Evolutionary conservation across 2,888 invertebrate species (phyloP).

Genomic region (Limenitis camilla): DNA sequence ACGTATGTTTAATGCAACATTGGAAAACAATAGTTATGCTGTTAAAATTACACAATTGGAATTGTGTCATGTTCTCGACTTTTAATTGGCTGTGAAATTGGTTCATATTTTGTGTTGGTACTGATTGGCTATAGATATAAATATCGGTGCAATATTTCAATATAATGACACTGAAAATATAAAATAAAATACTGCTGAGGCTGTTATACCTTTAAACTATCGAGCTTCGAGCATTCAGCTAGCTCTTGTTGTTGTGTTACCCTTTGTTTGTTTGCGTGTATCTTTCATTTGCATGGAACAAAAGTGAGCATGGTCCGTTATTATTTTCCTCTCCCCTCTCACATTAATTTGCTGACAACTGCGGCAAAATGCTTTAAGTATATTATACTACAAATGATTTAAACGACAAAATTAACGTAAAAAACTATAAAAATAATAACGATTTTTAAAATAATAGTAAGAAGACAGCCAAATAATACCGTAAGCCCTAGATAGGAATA

Average conservation of each 20-base stretch:
- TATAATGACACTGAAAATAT: constrained; percentile 36
- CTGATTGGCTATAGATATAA: background rate
- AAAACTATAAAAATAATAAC: background rate
- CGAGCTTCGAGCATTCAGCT: constrained; percentile 60
- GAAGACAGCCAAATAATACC: constrained; percentile 21
- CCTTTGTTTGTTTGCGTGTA: constrained; percentile 68
- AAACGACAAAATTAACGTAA: background rate
- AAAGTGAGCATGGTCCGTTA: constrained; percentile 60
- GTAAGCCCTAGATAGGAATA: constrained; percentile 2
- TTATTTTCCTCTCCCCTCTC: constrained; percentile 51
- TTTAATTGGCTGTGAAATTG: constrained; percentile 54
- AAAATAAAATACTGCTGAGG: constrained; percentile 55
- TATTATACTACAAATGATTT: constrained; percentile 1
- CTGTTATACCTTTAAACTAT: constrained; percentile 45
- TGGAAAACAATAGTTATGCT: constrained; percentile 58
- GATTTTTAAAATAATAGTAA: constrained; percentile 1
- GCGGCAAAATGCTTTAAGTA: constrained; percentile 22
- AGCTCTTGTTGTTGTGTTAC: constrained; percentile 67
- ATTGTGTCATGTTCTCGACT: constrained; percentile 40
- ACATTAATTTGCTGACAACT: constrained; percentile 22
- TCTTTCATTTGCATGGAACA: constrained; percentile 68
- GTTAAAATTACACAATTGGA: constrained; percentile 49
- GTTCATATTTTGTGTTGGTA: background rate
- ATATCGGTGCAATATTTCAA: constrained; percentile 28
- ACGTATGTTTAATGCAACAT: constrained; percentile 55